Evolutionary conservation across 2,113 vertebrate species (phyloP).

Genomic region (Varanus salvator): DNA sequence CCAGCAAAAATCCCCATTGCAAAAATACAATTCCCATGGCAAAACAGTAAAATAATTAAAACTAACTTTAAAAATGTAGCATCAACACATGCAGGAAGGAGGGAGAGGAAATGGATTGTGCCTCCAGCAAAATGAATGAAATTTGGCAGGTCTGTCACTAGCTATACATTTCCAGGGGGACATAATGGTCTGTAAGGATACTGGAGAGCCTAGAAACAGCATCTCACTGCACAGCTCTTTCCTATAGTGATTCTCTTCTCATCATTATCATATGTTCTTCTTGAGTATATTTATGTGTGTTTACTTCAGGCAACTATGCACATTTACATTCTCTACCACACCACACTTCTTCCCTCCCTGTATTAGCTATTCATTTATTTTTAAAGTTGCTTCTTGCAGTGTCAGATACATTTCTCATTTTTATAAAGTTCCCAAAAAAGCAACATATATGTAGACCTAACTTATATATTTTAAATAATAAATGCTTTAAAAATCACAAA

Average conservation of each 20-base stretch:
- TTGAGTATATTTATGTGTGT: slow-evolving; percentile 20
- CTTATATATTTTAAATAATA: neutral
- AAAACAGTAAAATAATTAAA: slow-evolving; percentile 38
- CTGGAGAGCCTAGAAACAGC: neutral
- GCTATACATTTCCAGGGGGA: slow-evolving; percentile 2
- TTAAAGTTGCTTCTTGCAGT: slow-evolving; percentile 13
- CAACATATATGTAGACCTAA: slow-evolving; percentile 15
- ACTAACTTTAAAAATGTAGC: slow-evolving; percentile 43
- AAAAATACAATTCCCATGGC: neutral
- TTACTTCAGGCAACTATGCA: neutral
- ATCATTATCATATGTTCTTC: neutral
- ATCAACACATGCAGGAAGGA: slow-evolving; percentile 15
- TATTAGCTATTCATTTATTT: slow-evolving; percentile 21
- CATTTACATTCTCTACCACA: slow-evolving; percentile 14
- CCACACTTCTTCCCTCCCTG: neutral
- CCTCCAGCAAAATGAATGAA: slow-evolving; percentile 26
- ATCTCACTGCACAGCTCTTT: neutral
- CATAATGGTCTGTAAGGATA: slow-evolving; percentile 15
- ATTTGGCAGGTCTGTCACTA: slow-evolving; percentile 13
- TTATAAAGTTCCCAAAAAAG: slow-evolving; percentile 1
- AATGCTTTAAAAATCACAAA: neutral
- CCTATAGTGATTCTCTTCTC: slow-evolving; percentile 2
- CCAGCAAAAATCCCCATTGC: slow-evolving; percentile 26
- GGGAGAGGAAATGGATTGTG: neutral
- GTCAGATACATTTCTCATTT: neutral